Evolutionary conservation across 2,888 invertebrate species (phyloP), one percentile per base, ranked within the genome.

Genomic region (Lepidochrysops patricia): DNA sequence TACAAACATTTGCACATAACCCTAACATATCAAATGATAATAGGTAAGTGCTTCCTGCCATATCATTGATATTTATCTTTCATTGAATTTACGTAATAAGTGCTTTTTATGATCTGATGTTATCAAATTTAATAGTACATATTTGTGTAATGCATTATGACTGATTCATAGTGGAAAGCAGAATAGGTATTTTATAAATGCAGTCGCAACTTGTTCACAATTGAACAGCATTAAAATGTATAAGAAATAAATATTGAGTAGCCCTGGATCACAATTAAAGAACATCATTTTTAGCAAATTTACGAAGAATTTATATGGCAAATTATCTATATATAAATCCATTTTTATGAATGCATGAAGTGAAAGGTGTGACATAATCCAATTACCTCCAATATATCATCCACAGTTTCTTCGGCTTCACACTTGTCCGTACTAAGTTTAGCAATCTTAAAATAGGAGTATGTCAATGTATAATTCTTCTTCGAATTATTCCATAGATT

Each of bases 361-460:
- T 2, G 12, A 43, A 43, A 43, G 23, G 29, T 1, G 29, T 5
- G 7, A 29, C 1, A 43, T 43, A 43, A 54, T 54, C 54, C 32
- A n/a, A 48, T 79, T 80, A 97, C 97, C 91, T 98, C 97, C 61
- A 98, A 90, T 65, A 98, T 94, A 87, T 98, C 98, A 80, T 98
- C 98, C 0, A 99, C 93, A 64, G 94, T 95, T 84, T 99, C 99
- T 80, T 99, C 98, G 2, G 98, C 98, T 83, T 99, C 99, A 72
- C 96, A 96, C 79, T 97, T 97, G 74, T 99, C 99, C 1, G 96
- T 94, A 77, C 96, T 97, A 34, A 98, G 85, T 79, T 98, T 98
- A 4, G 98, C 96, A 61, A 96, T 94, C 84, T 97, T 97, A 79
- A 98, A 99, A 76, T 98, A 98, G 37, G 95, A 94, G 70, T 96